Evolutionary conservation across 2,113 vertebrate genomes (phyloP).

Genomic region (Hiodon alosoides): DNA sequence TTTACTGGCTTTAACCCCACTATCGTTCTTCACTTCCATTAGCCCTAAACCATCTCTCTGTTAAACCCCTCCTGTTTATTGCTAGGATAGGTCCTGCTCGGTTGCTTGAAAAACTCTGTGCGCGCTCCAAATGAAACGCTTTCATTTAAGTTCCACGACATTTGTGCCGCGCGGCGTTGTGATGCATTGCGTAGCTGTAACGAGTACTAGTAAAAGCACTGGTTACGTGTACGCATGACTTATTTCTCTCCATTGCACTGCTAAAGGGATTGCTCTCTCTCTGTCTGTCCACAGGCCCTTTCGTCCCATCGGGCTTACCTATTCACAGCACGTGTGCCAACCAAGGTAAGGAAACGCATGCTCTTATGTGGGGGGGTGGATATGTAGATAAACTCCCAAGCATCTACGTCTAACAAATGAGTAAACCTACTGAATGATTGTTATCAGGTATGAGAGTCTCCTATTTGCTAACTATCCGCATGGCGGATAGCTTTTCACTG

Average conservation of each 20-base stretch:
- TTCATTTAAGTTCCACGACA: not conserved
- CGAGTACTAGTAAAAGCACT: no score
- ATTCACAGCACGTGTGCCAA: conserved; percentile 81
- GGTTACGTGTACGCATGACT: not conserved
- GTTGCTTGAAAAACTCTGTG: not conserved
- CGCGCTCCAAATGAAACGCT: not conserved
- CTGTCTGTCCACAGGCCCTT: conserved; percentile 69
- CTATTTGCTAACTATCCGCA: no score
- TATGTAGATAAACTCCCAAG: not conserved
- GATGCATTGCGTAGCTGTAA: no score
- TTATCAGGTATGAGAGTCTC: no score
- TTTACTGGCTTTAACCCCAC: no score
- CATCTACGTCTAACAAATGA: not conserved
- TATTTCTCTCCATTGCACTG: not conserved
- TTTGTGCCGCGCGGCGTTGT: not conserved
- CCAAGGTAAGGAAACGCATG: conserved; percentile 73
- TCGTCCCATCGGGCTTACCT: conserved; percentile 87
- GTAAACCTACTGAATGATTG: not conserved
- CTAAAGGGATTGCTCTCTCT: conserved; percentile 16
- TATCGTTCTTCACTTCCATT: not conserved
- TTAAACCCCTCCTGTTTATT: conserved; percentile 7
- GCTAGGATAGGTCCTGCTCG: not conserved
- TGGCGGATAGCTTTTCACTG: no score
- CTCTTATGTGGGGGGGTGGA: not conserved
- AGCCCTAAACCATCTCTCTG: not conserved